Evolutionary conservation across 23 tunicate genomes (phyloP), one percentile per base, ranked within the genome.

Genomic region (Trididemnum nubilum): DNA sequence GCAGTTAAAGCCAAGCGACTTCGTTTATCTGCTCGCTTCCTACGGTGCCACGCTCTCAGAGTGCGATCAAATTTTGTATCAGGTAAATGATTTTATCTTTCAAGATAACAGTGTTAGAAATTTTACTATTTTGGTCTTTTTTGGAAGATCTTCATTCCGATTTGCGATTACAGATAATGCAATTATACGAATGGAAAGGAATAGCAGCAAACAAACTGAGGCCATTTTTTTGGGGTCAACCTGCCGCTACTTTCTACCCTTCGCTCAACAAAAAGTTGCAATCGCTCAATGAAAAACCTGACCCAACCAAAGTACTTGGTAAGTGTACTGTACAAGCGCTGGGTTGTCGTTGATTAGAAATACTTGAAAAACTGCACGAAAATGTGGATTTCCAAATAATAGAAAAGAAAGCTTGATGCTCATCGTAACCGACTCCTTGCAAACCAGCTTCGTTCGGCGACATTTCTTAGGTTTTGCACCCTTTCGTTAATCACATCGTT

Each of bases 101-200:
- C 18, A 49, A 9, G 12, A 9, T 49, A 18, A 9, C 15, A 9
- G 57, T 49, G 15, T 12, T 49, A 9, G 12, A 49, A 49, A 49
- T 9, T 49, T 49, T 49, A 49, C 12, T 12, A 49, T 49, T 49
- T 49, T 49, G n/a, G n/a, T n/a, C n/a, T n/a, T n/a, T n/a, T n/a
- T n/a, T n/a, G n/a, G n/a, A n/a, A n/a, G n/a, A n/a, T n/a, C n/a
- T n/a, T n/a, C n/a, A n/a, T n/a, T n/a, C n/a, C n/a, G n/a, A n/a
- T n/a, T n/a, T n/a, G n/a, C n/a, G n/a, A 4, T 32, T 67, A 30
- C 38, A 67, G 74, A 67, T 67, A 4, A 32, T 67, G 2, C 74
- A 67, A 67, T 5, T 67, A 5, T 67, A 67, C 33, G 74, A 67
- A 67, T 67, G 37, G 37, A 67, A 67, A 67, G 74, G 74, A 31